These are phyloP conservation scores for Habropoda laboriosa DNA, from an alignment of 1,140 invertebrate genomes.

Conservation along the genomic window DNA sequence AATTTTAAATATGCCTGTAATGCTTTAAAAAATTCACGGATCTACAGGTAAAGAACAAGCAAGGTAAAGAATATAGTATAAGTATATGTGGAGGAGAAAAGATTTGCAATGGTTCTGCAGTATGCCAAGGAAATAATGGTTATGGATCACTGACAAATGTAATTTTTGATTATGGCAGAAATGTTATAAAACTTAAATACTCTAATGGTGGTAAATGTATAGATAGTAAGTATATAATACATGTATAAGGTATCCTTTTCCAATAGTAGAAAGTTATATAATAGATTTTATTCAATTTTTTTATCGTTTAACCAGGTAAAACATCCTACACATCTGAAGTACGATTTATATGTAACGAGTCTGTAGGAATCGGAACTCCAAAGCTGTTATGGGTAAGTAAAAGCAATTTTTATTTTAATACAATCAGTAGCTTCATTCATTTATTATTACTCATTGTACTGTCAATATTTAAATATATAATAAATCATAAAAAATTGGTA, in stretches of 20 bases:
- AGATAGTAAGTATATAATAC: constrained; percentile 60
- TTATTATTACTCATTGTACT: neutral
- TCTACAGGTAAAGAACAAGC: constrained; percentile 51
- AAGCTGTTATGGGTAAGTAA: constrained; percentile 68
- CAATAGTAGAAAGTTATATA: neutral
- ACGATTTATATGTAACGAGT: constrained; percentile 64
- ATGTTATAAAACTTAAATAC: constrained; percentile 68
- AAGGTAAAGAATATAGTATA: constrained; percentile 63
- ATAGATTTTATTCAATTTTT: constrained; percentile 2
- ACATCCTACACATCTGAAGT: constrained; percentile 65
- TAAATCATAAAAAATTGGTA: neutral
- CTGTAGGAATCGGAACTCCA: constrained; percentile 61
- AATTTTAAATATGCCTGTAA: neutral
- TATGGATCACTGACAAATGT: constrained; percentile 69
- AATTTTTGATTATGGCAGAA: constrained; percentile 67
- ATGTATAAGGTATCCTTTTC: neutral
- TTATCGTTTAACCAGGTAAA: constrained; percentile 45
- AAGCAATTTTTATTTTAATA: constrained; percentile 12
- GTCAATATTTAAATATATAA: neutral
- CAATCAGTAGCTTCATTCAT: neutral
- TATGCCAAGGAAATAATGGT: constrained; percentile 63
- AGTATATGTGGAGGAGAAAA: constrained; percentile 67
- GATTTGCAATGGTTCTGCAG: constrained; percentile 64
- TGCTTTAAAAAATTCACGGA: neutral
- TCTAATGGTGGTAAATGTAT: constrained; percentile 68